Percentiles rank a stretch among this genome's conserved stretches.
These are phyloP conservation scores for Timema cristinae DNA, from an alignment of 2,888 invertebrate species.

Conservation along the genomic window DNA sequence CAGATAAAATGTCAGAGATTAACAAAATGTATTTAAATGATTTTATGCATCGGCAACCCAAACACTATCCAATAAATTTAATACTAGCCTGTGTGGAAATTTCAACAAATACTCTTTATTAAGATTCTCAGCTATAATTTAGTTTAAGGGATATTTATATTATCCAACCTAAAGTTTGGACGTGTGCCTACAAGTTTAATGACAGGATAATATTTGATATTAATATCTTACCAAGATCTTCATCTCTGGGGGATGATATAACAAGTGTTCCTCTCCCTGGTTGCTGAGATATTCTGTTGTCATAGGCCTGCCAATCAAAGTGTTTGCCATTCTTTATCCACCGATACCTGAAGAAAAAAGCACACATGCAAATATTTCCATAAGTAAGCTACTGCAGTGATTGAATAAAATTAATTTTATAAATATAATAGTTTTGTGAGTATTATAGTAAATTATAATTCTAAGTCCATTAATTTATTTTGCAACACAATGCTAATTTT, in stretches of 20 bases:
- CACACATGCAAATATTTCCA: background rate
- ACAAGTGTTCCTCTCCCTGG: slow-evolving; percentile 92
- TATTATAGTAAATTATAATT: no score
- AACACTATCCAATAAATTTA: background rate
- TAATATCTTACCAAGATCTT: slow-evolving; percentile 65
- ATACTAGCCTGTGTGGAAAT: no score
- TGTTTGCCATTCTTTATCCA: slow-evolving; percentile 96
- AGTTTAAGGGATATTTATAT: background rate
- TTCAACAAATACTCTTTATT: no score
- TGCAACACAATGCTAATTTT: background rate
- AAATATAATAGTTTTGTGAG: no score
- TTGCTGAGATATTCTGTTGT: slow-evolving; percentile 90
- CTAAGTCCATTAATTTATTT: no score
- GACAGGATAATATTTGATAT: no score
- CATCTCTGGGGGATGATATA: slow-evolving; percentile 80
- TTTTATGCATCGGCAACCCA: background rate
- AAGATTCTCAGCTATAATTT: background rate
- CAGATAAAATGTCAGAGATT: slow-evolving; percentile 10
- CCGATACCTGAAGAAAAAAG: slow-evolving; percentile 59
- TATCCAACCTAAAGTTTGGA: background rate
- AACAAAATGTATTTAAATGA: background rate
- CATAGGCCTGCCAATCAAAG: slow-evolving; percentile 93
- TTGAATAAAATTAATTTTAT: no score
- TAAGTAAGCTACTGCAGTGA: no score
- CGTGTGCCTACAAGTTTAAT: no score